Percentiles rank a stretch among this genome's conserved stretches.
These are phyloP conservation scores for Eristalis tenax DNA, from an alignment of 2,888 invertebrate species.

Conservation along the genomic window DNA sequence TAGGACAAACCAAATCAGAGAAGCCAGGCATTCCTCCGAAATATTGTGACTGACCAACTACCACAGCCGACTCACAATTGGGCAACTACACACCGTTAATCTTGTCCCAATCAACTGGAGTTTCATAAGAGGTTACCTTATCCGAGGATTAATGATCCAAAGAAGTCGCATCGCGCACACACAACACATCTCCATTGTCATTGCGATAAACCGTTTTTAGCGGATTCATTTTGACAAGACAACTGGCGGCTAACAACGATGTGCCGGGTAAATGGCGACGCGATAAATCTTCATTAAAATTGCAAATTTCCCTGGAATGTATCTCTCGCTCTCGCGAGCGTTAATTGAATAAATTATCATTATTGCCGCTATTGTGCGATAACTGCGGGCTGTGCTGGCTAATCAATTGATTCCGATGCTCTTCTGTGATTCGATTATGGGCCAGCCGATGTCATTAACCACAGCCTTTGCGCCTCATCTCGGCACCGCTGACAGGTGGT, in stretches of 20 bases:
- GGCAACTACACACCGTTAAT: neutral
- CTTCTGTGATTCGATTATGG: neutral
- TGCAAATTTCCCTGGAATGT: neutral
- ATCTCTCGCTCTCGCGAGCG: neutral
- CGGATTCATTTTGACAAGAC: neutral
- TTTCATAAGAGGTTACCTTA: neutral
- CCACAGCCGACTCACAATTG: neutral
- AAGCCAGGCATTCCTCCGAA: too few relatives aligned
- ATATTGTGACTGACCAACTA: too few relatives aligned
- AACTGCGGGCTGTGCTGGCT: neutral
- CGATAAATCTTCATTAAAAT: neutral
- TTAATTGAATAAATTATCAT: neutral
- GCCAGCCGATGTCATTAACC: neutral
- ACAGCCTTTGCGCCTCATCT: neutral
- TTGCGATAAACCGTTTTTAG: neutral
- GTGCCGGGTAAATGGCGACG: neutral
- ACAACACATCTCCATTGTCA: neutral
- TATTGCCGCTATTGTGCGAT: neutral
- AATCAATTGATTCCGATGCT: neutral
- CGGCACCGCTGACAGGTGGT: neutral
- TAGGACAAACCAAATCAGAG: too few relatives aligned
- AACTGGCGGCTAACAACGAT: neutral
- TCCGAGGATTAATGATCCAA: neutral
- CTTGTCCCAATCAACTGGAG: neutral
- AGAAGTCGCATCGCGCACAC: neutral